phyloP scores from a whole-genome alignment of 1,140 invertebrate genomes.

The Heterodera carotae region DNA sequence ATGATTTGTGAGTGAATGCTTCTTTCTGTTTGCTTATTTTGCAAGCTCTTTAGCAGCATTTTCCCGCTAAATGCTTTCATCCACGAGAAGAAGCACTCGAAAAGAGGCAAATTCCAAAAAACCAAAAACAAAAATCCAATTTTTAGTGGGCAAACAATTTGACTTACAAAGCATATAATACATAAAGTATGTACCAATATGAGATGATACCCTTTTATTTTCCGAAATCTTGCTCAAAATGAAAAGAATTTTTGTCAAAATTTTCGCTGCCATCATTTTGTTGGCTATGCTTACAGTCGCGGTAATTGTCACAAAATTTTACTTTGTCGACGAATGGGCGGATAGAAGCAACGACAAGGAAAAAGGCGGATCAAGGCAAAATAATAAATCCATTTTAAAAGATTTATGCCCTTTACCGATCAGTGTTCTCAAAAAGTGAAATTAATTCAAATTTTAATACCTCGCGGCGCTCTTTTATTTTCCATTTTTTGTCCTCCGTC shows the following conservation, averaged over 20 bases:
- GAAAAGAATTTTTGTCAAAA: constrained; percentile 1
- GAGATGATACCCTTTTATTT: neutral
- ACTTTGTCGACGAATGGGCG: constrained; percentile 10
- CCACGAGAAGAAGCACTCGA: too few species aligned
- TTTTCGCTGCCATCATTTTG: neutral
- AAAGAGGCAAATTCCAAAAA: too few species aligned
- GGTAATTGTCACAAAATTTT: neutral
- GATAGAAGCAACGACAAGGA: neutral
- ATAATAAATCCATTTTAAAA: neutral
- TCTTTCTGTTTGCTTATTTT: neutral
- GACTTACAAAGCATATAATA: neutral
- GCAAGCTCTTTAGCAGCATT: neutral
- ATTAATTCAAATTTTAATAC: too few species aligned
- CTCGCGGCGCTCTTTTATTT: neutral
- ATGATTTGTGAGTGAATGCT: neutral
- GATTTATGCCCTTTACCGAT: too few species aligned
- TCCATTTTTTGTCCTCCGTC: neutral
- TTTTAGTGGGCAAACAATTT: too few species aligned
- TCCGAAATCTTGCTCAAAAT: neutral
- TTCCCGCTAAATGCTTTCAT: neutral
- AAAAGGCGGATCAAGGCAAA: neutral
- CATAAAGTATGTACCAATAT: neutral
- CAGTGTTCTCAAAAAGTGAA: neutral
- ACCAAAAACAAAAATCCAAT: too few species aligned
- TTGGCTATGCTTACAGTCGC: neutral